Percentiles rank a stretch among this genome's conserved stretches.
phyloP scores from a whole-genome alignment of 1,140 invertebrate species.

The Euwallacea similis region DNA sequence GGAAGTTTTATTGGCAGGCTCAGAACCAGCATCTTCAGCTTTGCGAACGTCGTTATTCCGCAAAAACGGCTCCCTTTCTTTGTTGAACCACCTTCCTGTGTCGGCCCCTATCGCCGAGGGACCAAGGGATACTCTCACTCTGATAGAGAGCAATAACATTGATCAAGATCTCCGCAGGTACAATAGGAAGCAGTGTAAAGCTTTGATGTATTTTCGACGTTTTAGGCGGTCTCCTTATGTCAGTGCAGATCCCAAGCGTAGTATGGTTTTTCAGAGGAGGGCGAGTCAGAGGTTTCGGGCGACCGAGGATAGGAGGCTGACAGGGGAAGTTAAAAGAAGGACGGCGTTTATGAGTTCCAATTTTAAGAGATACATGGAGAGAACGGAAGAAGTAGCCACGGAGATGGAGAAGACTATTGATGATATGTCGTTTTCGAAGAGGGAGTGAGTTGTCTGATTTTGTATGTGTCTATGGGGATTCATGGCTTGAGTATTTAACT shows the following conservation, averaged over 20 bases:
- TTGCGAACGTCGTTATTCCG: conserved; percentile 22
- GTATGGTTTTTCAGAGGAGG: conserved; percentile 36
- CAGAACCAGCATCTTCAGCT: background rate
- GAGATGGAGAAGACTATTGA: conserved; percentile 75
- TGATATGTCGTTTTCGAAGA: conserved; percentile 72
- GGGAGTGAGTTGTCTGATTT: conserved; percentile 58
- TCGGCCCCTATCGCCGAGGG: conserved; percentile 12
- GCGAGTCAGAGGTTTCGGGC: conserved; percentile 53
- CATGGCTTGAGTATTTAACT: too few species aligned
- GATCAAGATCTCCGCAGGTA: conserved; percentile 22
- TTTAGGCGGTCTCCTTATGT: background rate
- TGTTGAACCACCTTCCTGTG: background rate
- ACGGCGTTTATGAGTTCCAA: conserved; percentile 70
- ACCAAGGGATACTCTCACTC: conserved; percentile 10
- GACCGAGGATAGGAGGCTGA: conserved; percentile 53
- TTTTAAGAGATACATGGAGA: conserved; percentile 67
- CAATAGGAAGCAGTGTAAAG: background rate
- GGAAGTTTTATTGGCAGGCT: background rate
- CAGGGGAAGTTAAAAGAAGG: conserved; percentile 53
- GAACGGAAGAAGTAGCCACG: conserved; percentile 68
- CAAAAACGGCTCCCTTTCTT: conserved; percentile 26
- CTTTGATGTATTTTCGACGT: background rate
- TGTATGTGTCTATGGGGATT: too few species aligned
- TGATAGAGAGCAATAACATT: conserved; percentile 34
- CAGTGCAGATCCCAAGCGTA: conserved; percentile 20